A percentile compares a stretch with the other conserved stretches of the same genome.
phyloP scores from a whole-genome alignment of 2,113 vertebrate genomes.

The Mastomys natalensis region DNA sequence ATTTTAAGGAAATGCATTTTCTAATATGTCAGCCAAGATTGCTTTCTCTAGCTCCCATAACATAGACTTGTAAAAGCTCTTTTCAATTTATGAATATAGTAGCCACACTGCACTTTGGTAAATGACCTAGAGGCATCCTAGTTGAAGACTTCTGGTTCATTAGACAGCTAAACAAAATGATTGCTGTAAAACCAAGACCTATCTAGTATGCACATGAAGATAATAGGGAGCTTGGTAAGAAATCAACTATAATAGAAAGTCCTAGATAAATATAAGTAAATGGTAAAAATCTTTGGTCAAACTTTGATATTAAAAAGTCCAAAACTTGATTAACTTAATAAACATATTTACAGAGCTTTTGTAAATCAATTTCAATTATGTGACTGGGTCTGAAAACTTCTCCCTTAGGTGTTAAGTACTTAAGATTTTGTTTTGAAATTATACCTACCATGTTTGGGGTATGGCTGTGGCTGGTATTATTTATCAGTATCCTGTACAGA shows the following conservation, averaged over 20 bases:
- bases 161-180: constrained; percentile 18
- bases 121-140: constrained; percentile 13
- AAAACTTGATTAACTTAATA: not conserved
- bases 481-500: constrained; percentile 17
- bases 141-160: not conserved
- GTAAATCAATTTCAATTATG: not conserved
- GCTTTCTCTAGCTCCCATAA: not conserved
- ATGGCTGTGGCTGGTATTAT: not conserved
- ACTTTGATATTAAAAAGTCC: not conserved
- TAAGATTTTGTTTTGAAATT: not conserved
- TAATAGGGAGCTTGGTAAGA: not conserved
- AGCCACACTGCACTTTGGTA: not conserved
- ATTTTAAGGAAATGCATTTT: constrained; percentile 31
- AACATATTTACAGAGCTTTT: not conserved
- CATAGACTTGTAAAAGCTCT: not conserved
- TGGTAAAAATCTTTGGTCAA: not conserved
- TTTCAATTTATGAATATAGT: not conserved
- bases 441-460: not conserved
- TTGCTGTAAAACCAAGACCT: not conserved
- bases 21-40: not conserved
- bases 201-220: not conserved
- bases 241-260: not conserved
- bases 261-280: not conserved
- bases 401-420: not conserved
- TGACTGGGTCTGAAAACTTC: not conserved